Evolutionary conservation across 2,113 vertebrate species (phyloP).

Genomic region (Sceloporus undulatus): DNA sequence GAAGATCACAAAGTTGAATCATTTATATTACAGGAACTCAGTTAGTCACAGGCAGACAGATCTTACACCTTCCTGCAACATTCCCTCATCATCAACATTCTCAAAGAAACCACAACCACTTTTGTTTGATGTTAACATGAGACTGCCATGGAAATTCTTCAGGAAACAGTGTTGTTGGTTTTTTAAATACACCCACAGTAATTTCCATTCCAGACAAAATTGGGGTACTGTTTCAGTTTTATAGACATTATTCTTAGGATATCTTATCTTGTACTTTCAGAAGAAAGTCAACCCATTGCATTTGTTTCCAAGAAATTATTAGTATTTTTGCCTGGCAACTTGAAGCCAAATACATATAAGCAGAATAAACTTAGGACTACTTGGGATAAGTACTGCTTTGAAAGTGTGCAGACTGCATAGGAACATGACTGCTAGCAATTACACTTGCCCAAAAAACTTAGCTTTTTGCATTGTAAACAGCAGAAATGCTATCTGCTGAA

Average conservation of each 20-base stretch:
- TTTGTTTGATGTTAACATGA: slow-evolving; percentile 70
- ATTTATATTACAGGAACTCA: slow-evolving; percentile 44
- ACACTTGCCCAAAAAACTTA: background rate
- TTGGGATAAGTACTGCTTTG: background rate
- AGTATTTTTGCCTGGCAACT: background rate
- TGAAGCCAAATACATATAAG: background rate
- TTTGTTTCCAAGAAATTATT: background rate
- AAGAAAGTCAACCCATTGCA: slow-evolving; percentile 7
- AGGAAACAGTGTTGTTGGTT: slow-evolving; percentile 64
- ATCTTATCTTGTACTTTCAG: slow-evolving; percentile 2
- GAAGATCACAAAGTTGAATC: slow-evolving; percentile 48
- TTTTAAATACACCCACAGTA: slow-evolving; percentile 65
- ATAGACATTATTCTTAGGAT: slow-evolving; percentile 34
- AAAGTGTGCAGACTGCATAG: background rate
- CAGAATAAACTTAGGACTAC: background rate
- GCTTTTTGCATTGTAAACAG: background rate
- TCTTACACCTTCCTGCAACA: slow-evolving; percentile 67
- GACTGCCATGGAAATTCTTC: slow-evolving; percentile 75
- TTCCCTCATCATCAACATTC: slow-evolving; percentile 60
- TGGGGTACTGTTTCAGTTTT: slow-evolving; percentile 53
- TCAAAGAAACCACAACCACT: slow-evolving; percentile 67
- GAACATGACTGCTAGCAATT: background rate
- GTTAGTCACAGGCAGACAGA: slow-evolving; percentile 31
- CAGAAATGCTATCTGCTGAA: background rate
- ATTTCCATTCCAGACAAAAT: slow-evolving; percentile 71